Evolutionary conservation across 2,113 vertebrate genomes (phyloP), one percentile per base, ranked within the genome.

Genomic region (Todiramphus chloris): DNA sequence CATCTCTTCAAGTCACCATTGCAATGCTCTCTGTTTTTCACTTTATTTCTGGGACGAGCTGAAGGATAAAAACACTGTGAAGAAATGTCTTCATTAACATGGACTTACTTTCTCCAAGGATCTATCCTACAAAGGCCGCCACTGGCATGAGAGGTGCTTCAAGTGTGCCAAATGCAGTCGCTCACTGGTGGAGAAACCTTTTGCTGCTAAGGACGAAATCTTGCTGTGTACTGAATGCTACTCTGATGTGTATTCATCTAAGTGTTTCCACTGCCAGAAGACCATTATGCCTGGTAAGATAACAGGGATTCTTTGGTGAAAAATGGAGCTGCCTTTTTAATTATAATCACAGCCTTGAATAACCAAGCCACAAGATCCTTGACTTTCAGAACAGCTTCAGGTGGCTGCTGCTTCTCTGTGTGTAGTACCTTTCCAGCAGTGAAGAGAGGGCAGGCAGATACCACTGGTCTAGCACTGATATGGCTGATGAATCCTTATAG

Each of bases 251-350:
- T 98, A 98, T 67, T 98, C 98, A 64, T 98, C 98, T 62, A 98
- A 97, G 83, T 98, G 98, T 93, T 98, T 98, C 85, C 97, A 98
- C 79, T 98, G 98, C 97, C 98, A 98, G 95, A 98, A 90, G 92
- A 97, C 97, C 91, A 98, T 98, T 94, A 98, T 98, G 98, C 98
- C 98, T 20, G 98, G 98, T 98, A 97, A 98, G 97, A 69, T 16
- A 85, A 51, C 33, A 70, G 14, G 11, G 53, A 35, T 23, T 15
- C 17, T 78, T 39, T 1, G 0, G 28, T 80, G 77, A 56, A 51
- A 87, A 89, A 69, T 9, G 4, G 64, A 85, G n/a, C 15, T 23
- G 2, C 9, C 28, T 35, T 92, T 90, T 86, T 67, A 86, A 37
- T 55, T 43, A 66, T 24, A 43, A 41, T 8, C 46, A n/a, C 13